phyloP scores from a whole-genome alignment of 2,797 vertebrate species.

The Myripristis murdjan region DNA sequence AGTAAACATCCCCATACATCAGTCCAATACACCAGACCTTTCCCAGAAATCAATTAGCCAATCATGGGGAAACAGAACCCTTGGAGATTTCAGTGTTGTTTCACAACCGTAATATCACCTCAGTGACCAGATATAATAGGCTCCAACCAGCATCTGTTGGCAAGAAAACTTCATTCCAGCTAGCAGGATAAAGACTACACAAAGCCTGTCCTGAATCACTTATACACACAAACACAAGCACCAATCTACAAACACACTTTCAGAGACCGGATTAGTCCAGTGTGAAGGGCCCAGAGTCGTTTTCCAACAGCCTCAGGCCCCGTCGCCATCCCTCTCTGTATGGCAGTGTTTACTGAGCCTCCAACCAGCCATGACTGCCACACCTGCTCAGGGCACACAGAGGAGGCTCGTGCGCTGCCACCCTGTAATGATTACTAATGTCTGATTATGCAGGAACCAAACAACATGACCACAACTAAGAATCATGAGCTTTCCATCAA shows the following conservation, averaged over 20 bases:
- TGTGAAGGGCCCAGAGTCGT: conserved; percentile 1
- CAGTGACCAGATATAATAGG: neutral
- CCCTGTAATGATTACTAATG: conserved; percentile 69
- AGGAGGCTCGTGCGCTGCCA: conserved; percentile 56
- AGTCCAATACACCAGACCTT: neutral
- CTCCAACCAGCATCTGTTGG: conserved; percentile 2
- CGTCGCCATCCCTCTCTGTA: neutral
- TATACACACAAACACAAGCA: neutral
- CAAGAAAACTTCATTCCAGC: neutral
- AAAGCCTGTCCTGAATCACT: neutral
- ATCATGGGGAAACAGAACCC: conserved; percentile 2
- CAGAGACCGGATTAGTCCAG: neutral
- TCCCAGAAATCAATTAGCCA: conserved; percentile 27
- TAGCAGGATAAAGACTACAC: neutral
- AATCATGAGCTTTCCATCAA: conserved; percentile 15
- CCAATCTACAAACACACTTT: neutral
- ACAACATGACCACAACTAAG: conserved; percentile 52
- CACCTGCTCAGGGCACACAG: conserved; percentile 68
- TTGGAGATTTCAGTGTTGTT: neutral
- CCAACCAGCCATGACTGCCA: conserved; percentile 67
- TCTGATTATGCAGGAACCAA: conserved; percentile 70
- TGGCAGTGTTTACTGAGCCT: conserved; percentile 51
- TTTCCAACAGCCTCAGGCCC: conserved; percentile 5
- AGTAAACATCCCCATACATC: conserved; percentile 5
- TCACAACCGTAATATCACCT: neutral